phyloP scores from a whole-genome alignment of 2,888 invertebrate genomes.

The Herminia tarsipennalis region DNA sequence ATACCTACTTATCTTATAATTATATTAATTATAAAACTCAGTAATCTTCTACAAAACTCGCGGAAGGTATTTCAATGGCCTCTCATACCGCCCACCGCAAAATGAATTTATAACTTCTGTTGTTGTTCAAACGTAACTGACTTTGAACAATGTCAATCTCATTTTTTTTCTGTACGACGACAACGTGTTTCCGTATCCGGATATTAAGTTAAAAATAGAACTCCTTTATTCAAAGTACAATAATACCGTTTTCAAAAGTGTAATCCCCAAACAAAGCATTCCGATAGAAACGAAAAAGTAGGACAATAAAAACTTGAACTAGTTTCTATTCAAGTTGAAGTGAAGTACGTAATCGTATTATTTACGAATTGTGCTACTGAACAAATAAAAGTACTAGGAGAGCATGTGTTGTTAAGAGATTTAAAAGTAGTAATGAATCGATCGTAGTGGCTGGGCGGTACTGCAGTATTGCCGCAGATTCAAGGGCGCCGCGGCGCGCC shows the following conservation, averaged over 20 bases:
- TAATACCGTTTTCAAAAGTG: not conserved
- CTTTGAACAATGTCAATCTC: too few species aligned
- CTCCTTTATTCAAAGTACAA: too few species aligned
- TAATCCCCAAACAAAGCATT: not conserved
- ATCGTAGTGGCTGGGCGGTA: conserved; percentile 38
- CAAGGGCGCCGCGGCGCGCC: conserved; percentile 59
- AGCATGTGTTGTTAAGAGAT: conserved; percentile 12
- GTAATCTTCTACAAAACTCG: too few species aligned
- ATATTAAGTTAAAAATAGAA: too few species aligned
- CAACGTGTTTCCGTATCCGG: too few species aligned
- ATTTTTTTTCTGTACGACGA: too few species aligned
- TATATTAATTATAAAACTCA: too few species aligned
- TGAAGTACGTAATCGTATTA: not conserved
- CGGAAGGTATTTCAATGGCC: too few species aligned
- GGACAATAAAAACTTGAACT: not conserved
- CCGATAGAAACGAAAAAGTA: not conserved
- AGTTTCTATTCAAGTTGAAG: not conserved
- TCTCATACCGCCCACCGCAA: too few species aligned
- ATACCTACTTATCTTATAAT: too few species aligned
- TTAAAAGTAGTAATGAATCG: conserved; percentile 34
- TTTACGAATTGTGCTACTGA: not conserved
- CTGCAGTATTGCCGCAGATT: conserved; percentile 65
- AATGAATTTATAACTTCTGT: too few species aligned
- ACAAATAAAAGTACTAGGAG: conserved; percentile 8
- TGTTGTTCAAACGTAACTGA: too few species aligned